Conservation (phyloP, 2,113 vertebrate genomes). For the Gymnarchus niloticus region DNA sequence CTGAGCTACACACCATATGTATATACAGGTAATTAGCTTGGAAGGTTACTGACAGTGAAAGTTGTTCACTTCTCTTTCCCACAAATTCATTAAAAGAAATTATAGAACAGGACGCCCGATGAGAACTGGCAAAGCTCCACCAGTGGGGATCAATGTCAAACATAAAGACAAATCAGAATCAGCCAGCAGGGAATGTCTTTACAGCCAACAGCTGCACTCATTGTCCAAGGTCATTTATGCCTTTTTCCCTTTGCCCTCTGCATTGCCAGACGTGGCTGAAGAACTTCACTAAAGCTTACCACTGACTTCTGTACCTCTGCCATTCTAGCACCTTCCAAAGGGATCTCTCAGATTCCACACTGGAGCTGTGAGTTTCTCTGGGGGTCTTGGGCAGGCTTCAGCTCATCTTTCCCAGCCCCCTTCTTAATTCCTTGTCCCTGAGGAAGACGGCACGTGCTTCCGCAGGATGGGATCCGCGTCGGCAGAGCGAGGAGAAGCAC, state of each 20-base stretch:
- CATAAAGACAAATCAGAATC: background rate
- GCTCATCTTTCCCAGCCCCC: background rate
- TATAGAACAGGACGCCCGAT: background rate
- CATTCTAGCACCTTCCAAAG: background rate
- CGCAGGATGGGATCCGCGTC: background rate
- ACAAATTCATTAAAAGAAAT: background rate
- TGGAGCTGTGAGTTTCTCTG: background rate
- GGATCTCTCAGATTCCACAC: slow-evolving; percentile 10
- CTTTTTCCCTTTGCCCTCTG: background rate
- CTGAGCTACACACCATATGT: background rate
- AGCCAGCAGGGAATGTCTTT: background rate
- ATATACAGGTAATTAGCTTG: background rate
- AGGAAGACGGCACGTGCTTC: background rate
- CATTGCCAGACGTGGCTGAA: background rate
- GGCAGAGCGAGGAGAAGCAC: background rate
- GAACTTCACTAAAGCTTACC: background rate
- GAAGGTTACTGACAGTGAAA: slow-evolving; percentile 2
- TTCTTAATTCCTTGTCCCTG: background rate
- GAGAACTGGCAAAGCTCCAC: background rate
- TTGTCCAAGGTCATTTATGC: background rate
- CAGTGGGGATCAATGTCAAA: background rate
- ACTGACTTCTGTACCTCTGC: background rate
- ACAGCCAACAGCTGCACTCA: slow-evolving; percentile 4
- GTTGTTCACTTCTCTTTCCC: background rate
- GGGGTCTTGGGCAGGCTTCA: background rate